These are phyloP conservation scores for Erebia epiphron DNA, from an alignment of 2,888 invertebrate genomes.

Conservation along the genomic window DNA sequence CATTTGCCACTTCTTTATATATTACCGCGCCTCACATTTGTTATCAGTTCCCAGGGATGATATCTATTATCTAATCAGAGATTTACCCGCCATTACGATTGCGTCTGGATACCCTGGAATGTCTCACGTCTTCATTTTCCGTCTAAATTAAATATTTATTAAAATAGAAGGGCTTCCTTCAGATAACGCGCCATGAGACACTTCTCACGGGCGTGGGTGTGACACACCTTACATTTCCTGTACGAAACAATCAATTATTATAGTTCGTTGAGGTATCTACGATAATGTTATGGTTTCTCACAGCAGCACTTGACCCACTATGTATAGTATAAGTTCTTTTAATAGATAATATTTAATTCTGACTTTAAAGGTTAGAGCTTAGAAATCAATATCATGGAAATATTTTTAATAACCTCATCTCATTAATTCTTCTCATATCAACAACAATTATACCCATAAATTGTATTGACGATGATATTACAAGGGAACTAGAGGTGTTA, in stretches of 20 bases:
- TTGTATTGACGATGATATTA: not conserved
- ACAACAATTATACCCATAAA: no score
- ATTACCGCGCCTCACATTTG: constrained; percentile 55
- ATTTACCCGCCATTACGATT: constrained; percentile 72
- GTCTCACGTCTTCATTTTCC: constrained; percentile 58
- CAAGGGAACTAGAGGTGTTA: not conserved
- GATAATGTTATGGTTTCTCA: not conserved
- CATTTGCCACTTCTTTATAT: not conserved
- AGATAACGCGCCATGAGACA: constrained; percentile 59
- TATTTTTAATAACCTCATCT: no score
- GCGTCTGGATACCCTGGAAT: constrained; percentile 58
- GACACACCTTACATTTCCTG: constrained; percentile 28
- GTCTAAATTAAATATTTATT: constrained; percentile 77
- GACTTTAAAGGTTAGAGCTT: no score
- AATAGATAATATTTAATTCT: not conserved
- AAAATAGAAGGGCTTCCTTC: constrained; percentile 66
- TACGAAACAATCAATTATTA: constrained; percentile 17
- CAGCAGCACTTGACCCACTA: not conserved
- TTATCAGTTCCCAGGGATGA: constrained; percentile 74
- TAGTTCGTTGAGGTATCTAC: constrained; percentile 17
- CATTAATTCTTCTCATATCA: no score
- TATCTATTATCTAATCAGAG: constrained; percentile 82
- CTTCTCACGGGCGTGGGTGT: constrained; percentile 57
- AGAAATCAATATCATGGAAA: no score
- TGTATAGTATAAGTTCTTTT: no score